Conservation (phyloP, 1,140 invertebrate species). For the Drosophila mayri region DNA sequence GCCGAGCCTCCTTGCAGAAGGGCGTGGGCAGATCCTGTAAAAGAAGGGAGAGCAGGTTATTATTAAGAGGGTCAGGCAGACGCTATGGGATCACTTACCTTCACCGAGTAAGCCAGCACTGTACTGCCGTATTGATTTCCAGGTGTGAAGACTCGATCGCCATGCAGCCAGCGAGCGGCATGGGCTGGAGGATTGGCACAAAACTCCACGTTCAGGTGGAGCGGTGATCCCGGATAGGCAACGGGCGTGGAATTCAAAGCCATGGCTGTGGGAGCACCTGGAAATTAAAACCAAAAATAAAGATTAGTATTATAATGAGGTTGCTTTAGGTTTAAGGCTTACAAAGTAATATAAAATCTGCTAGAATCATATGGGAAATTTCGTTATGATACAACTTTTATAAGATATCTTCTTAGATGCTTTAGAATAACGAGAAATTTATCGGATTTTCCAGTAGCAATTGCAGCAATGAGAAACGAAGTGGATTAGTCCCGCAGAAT, state of each 20-base stretch:
- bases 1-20: conserved; percentile 84
- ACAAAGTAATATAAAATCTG: neutral
- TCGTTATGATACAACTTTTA: neutral
- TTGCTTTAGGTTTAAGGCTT: neutral
- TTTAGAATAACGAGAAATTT: neutral
- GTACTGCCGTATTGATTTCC: conserved; percentile 84
- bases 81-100: conserved; percentile 48
- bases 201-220: conserved; percentile 86
- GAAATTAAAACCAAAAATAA: conserved; percentile 4
- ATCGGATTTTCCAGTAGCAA: neutral
- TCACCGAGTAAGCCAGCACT: conserved; percentile 82
- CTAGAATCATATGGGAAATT: neutral
- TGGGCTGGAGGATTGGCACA: conserved; percentile 86
- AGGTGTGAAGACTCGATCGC: conserved; percentile 84
- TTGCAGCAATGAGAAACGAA: neutral
- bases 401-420: neutral
- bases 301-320: neutral
- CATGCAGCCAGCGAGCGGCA: conserved; percentile 84
- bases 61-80: neutral
- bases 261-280: conserved; percentile 85
- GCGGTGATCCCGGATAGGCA: conserved; percentile 86
- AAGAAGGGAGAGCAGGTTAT: neutral
- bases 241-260: conserved; percentile 86
- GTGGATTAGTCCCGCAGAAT: conserved; percentile 22
- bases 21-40: conserved; percentile 81